Conservation (phyloP, 2,888 invertebrate genomes). For the Pollenia labialis region DNA sequence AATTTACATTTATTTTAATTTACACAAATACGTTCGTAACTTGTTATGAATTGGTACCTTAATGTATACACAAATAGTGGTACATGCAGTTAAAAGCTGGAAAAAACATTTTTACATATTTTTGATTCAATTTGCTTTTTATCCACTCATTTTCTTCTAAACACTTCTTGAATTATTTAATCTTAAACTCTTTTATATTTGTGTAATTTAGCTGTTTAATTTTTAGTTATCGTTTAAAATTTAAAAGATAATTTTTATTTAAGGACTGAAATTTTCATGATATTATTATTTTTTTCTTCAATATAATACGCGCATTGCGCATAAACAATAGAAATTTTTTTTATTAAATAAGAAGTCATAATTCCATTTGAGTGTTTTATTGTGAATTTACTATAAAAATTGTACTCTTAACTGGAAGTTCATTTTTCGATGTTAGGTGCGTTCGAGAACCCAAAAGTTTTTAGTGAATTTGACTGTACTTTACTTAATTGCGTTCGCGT, state of each 20-base stretch:
- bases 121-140: background rate
- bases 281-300: constrained; percentile 8
- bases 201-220: background rate
- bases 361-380: background rate
- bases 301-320: constrained; percentile 38
- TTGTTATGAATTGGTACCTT: constrained; percentile 16
- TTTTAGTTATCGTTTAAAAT: background rate
- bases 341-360: background rate
- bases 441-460: too few relatives aligned
- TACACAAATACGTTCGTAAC: background rate
- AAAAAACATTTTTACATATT: background rate
- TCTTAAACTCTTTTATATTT: too few relatives aligned
- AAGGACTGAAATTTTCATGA: constrained; percentile 9
- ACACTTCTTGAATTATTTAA: background rate
- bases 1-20: background rate
- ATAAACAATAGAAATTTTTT: background rate
- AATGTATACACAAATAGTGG: constrained; percentile 22
- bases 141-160: background rate
- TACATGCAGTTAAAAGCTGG: background rate
- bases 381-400: constrained; percentile 25
- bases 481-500: too few relatives aligned
- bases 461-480: too few relatives aligned
- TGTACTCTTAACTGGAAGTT: background rate
- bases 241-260: constrained; percentile 20
- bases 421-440: background rate